Base-by-base conservation (phyloP, 2,797 vertebrate genomes). In the Todus mexicanus region DNA sequence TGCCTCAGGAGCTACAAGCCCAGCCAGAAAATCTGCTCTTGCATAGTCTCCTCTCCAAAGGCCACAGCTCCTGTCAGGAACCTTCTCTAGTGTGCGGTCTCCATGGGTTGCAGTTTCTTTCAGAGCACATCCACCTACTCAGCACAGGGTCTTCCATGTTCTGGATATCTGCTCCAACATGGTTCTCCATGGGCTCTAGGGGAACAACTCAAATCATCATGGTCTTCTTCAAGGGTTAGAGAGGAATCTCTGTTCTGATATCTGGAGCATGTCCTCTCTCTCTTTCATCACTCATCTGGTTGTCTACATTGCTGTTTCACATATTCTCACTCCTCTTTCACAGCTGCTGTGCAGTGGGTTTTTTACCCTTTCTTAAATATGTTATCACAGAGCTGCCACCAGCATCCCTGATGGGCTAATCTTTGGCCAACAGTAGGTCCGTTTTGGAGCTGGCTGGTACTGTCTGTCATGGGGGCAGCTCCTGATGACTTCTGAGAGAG, bases 121-220 rank as follows among this genome's bases (percentile, higher is more conserved):
- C 4, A 73, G 9, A 33, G 16, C 60, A 60, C 20, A 54, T 26
- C 17, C 20, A 10, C 10, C 8, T 71, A 15, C 26, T 86, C 4
- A 5, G 8, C 1, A 1, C 6, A 12, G 42, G 5, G 13, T 42
- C 35, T 42, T 63, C 11, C 65, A 48, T 1, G 1, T 16, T 6
- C 40, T 77, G 20, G 31, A 37, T 37, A 43, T 65, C 31, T 71
- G 31, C 15, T 72, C 15, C n/a, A 48, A 14, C 35, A 47, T 31
- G 17, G 65, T 15, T 42, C 9, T 51, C 26, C 42, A 23, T 25
- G 13, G 23, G n/a, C 43, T 86, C 8, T 10, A 15, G 27, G 7
- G 6, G 10, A 4, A 18, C 12, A 72, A 20, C 8, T 8, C 26
- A 9, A 31, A 18, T 42, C 50, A 54, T 21, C 64, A 31, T 10